These are phyloP conservation scores for Helostoma temminkii DNA, from an alignment of 2,797 vertebrate species.

Conservation along the genomic window DNA sequence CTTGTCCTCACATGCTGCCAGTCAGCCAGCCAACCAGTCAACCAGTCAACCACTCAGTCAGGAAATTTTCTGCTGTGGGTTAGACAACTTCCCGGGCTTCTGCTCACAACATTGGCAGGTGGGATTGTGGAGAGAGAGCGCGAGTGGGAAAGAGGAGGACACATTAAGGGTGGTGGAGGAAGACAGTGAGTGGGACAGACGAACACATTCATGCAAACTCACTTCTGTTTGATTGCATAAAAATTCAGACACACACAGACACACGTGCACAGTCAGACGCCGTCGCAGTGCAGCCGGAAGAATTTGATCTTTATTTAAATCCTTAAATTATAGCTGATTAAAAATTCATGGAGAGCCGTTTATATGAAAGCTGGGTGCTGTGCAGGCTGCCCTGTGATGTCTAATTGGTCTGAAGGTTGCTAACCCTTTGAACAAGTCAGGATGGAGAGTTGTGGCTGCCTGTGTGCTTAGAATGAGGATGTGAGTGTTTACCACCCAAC, in stretches of 20 bases:
- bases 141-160: constrained; percentile 40
- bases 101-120: constrained; percentile 78
- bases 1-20: constrained; percentile 82
- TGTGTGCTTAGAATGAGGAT: constrained; percentile 79
- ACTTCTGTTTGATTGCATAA: constrained; percentile 67
- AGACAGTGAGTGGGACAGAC: constrained; percentile 63
- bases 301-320: constrained; percentile 87
- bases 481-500: constrained; percentile 78
- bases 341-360: constrained; percentile 84
- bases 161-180: constrained; percentile 47
- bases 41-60: constrained; percentile 82
- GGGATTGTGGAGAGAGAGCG: constrained; percentile 50
- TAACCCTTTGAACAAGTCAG: constrained; percentile 85
- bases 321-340: constrained; percentile 86
- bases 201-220: constrained; percentile 72
- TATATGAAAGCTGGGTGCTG: constrained; percentile 79
- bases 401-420: constrained; percentile 87
- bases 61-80: constrained; percentile 80
- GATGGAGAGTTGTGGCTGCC: constrained; percentile 74
- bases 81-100: constrained; percentile 78
- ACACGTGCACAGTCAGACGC: constrained; percentile 57
- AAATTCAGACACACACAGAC: constrained; percentile 59
- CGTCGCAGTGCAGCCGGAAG: constrained; percentile 77
- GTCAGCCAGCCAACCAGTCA: constrained; percentile 79
- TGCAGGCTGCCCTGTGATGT: constrained; percentile 83